Evolutionary conservation across 2,888 invertebrate genomes (phyloP).

Genomic region (Venusia cambrica): DNA sequence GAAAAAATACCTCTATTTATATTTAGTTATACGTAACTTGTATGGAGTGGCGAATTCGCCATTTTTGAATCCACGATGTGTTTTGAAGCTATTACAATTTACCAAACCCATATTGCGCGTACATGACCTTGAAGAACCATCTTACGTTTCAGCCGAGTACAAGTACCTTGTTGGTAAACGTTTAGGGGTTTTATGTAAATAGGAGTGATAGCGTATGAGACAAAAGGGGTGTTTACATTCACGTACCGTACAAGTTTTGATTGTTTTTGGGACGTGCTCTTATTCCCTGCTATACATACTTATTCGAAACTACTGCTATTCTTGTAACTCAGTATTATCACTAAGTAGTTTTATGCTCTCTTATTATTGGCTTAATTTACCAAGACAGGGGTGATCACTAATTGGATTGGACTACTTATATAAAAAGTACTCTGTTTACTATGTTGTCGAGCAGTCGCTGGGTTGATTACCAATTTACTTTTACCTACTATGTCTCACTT

Average conservation of each 20-base stretch:
- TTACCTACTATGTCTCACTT: constrained; percentile 5
- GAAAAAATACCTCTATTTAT: no score
- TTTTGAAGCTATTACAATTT: no score
- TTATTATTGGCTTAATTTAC: constrained; percentile 7
- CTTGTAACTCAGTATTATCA: constrained; percentile 13
- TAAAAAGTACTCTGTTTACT: no score
- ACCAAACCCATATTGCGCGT: no score
- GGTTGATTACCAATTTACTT: no score
- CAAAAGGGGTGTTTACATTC: constrained; percentile 30
- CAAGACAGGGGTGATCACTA: constrained; percentile 4
- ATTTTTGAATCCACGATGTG: no score
- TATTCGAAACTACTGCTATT: constrained; percentile 10
- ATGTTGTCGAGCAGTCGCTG: no score
- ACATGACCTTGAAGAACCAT: no score
- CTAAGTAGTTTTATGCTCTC: constrained; percentile 8
- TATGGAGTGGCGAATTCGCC: no score
- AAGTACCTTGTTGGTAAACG: constrained; percentile 27
- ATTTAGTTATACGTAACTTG: no score
- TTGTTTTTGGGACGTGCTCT: constrained; percentile 28
- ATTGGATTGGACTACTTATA: constrained; percentile 14
- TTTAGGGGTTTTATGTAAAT: constrained; percentile 30
- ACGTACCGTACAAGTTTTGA: constrained; percentile 28
- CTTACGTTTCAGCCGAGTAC: no score
- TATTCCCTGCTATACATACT: constrained; percentile 19
- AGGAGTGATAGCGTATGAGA: constrained; percentile 26